Conservation (phyloP, 1,140 invertebrate species). For the Metaphire vulgaris region DNA sequence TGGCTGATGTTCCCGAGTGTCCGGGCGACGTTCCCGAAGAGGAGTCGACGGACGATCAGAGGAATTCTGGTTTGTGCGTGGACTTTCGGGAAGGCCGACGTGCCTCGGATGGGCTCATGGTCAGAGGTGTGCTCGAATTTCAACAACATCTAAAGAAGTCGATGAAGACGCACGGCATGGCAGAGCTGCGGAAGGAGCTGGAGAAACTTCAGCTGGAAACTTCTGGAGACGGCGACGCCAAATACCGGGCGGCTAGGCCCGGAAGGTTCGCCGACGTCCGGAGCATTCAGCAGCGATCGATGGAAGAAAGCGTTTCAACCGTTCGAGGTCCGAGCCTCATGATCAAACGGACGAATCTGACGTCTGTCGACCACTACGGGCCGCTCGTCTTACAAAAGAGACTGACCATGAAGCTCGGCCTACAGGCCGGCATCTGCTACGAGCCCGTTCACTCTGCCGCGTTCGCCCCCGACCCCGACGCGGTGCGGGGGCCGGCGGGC, state of each 20-base stretch:
- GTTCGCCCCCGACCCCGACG: not conserved
- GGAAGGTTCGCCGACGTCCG: not conserved
- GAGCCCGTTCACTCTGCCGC: not conserved
- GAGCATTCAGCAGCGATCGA: not conserved
- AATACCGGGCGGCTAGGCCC: not conserved
- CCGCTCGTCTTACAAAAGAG: not conserved
- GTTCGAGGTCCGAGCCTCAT: not conserved
- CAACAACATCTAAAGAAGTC: slow-evolving; percentile 67
- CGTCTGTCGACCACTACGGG: not conserved
- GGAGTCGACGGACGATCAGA: slow-evolving; percentile 50
- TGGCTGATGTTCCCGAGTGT: slow-evolving; percentile 1
- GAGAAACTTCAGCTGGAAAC: slow-evolving; percentile 58
- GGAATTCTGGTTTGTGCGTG: slow-evolving; percentile 68
- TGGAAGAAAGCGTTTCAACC: not conserved
- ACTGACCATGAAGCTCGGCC: not conserved
- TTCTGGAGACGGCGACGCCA: not conserved
- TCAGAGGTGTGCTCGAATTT: slow-evolving; percentile 56
- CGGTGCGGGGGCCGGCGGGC: too few species aligned
- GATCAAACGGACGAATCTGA: not conserved
- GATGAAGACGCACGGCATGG: slow-evolving; percentile 68
- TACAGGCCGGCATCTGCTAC: not conserved
- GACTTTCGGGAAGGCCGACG: slow-evolving; percentile 78
- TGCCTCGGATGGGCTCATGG: slow-evolving; percentile 73
- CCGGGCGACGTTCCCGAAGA: not conserved
- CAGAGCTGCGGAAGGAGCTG: slow-evolving; percentile 71